Base-by-base conservation (phyloP, 2,888 invertebrate species). In the Schizotus pectinicornis region DNA sequence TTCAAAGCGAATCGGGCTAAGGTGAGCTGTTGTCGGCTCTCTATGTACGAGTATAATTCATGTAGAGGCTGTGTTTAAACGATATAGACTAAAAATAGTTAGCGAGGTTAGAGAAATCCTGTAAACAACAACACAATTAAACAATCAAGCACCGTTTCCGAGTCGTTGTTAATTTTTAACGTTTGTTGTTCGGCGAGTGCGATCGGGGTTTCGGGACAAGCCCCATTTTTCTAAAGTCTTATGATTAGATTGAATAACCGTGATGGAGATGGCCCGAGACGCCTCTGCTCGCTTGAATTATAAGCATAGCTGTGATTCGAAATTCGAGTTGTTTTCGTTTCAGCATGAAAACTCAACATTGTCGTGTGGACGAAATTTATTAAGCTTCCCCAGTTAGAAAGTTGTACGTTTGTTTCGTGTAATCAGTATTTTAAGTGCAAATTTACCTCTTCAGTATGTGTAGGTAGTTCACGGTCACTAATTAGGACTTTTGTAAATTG, bases 241-340 rank as follows among this genome's bases (percentile, higher is more conserved):
- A 39, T 49, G 41, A 48, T 31, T 12, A 36, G 13, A 49, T 39
- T 30, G 32, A 49, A 49, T 43, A 42, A 14, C 7, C 34, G 38
- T 13, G 22, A 34, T 42, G 46, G 3, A 12, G 33, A 39, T 45
- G 7, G 47, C 35, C 54, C 54, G 41, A 54, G 11, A 54, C 43
- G 47, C 47, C 41, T 45, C 45, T 30, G 8, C 35, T 41, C 46
- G 35, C 56, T 55, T 61, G 63, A 63, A 58, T 61, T 59, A 56
- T 57, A 64, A 64, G 64, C 64, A 58, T 64, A 64, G 59, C 64
- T 64, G 64, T 64, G 64, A 64, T 64, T 64, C 51, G 39, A 56
- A 57, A 49, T 51, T 51, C 51, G 51, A 51, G 55, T 53, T 55
- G 55, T 55, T 56, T 49, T 43, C 39, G 36, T 43, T 48, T 52